Evolutionary conservation across 2,797 vertebrate species (phyloP), one percentile per base, ranked within the genome.

Genomic region (Bovichtus diacanthus): DNA sequence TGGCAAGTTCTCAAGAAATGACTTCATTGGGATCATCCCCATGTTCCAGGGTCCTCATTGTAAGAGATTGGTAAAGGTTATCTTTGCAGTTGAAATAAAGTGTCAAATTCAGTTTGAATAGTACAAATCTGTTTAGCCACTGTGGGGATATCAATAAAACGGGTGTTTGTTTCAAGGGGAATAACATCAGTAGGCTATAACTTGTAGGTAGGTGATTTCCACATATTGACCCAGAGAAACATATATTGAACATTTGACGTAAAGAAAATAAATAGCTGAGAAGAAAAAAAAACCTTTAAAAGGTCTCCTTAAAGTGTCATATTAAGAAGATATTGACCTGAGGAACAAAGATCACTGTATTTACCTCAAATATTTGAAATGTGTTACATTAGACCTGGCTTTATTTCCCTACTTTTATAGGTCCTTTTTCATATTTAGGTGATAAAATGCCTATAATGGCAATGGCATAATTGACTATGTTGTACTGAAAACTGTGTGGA

Each of bases 371-470:
- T 34, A 54, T 34, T 50, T 55, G 5, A 53, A 13, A 60, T 46
- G 8, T 18, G 34, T 58, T 16, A 25, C 47, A 11, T 39, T 2
- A 41, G 10, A 54, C 12, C n/a, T 64, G 36, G 3, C 27, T 64
- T 69, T 39, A 21, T 56, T 47, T 74, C 6, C 3, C 15, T 23
- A 47, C 1, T 29, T 50, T 51, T 46, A 19, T 9, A 8, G 13
- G 1, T 19, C 9, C 0, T 44, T 47, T 53, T 43, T 58, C 5
- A 50, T n/a, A 41, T 55, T 47, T 46, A 31, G 11, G n/a, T 39
- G 2, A 54, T 12, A n/a, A 61, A 62, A 25, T 69, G 36, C 23
- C 54, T 70, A n/a, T n/a, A n/a, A n/a, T n/a, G n/a, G n/a, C 23
- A 39, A n/a, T 36, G 10, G 16, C 51, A 74, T 5, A 2, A 36